These are phyloP conservation scores for Felis chaus DNA, from an alignment of 2,113 vertebrate genomes.

Conservation along the genomic window DNA sequence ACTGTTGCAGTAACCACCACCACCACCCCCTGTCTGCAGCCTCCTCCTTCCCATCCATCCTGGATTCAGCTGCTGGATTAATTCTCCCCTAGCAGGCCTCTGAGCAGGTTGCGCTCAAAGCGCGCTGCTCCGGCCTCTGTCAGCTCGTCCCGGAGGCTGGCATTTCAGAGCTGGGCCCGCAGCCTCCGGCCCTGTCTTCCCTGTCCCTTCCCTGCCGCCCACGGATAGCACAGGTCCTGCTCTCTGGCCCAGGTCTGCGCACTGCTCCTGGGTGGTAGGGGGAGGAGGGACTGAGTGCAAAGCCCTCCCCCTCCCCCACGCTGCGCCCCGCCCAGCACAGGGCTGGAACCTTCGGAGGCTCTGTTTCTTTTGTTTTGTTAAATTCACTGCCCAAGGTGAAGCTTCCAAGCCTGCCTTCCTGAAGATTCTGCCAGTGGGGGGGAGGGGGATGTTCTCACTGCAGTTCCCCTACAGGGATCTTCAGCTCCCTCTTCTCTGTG, in stretches of 20 bases:
- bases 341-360: background rate
- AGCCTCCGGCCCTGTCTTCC: background rate
- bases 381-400: background rate
- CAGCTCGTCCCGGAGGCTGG: rapidly evolving
- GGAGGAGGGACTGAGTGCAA: rapidly evolving
- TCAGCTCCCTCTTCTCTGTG: background rate
- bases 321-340: background rate
- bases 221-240: rapidly evolving
- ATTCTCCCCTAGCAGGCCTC: rapidly evolving
- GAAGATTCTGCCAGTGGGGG: background rate
- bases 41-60: background rate
- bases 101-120: background rate
- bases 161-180: rapidly evolving
- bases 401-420: background rate
- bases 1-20: rapidly evolving
- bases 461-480: rapidly evolving
- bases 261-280: background rate
- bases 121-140: rapidly evolving
- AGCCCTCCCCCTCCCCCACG: rapidly evolving
- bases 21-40: too few species aligned
- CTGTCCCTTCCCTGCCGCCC: background rate
- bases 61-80: background rate
- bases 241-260: too few species aligned
- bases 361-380: background rate
- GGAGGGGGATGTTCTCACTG: rapidly evolving